Base-by-base conservation (phyloP, 2,888 invertebrate species). In the Geotrupes spiniger region DNA sequence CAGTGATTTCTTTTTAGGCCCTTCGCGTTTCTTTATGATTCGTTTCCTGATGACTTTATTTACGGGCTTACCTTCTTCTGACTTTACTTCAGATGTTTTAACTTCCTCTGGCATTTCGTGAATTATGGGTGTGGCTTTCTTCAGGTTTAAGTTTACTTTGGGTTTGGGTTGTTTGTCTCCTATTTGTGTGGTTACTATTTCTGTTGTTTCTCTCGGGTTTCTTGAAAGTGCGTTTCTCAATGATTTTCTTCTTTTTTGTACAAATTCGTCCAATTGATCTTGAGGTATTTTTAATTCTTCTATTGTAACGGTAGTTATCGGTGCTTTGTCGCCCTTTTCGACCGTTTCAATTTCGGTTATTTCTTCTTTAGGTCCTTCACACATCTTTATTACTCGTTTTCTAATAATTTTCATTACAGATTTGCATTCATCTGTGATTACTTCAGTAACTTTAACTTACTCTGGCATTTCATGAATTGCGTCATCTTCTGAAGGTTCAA, bases 81-180 rank as follows among this genome's bases (percentile, higher is more conserved):
- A 52, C 6, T 51, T 28, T 17, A 58, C 51, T 37, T 55, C 52
- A 51, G 57, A 58, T 10, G 60, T 51, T 33, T 61, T 51, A 27
- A 64, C 49, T 60, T 68, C 61, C 49, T 66, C 65, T 8, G 68
- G 67, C 5, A 65, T 25, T n/a, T n/a, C n/a, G n/a, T n/a, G n/a
- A n/a, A n/a, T n/a, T n/a, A n/a, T n/a, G n/a, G n/a, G n/a, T n/a
- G 58, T 69, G 66, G 38, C 58, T 55, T 16, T 49, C 53, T 4
- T 31, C 16, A 12, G 4, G 3, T 36, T 36, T 11, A 31, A 57
- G 46, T 46, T 58, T 46, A 68, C 67, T 1, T 68, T 66, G 0
- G 52, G 66, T 58, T 66, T 54, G 1, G 71, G 70, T 42, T 58
- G 52, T 52, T 74, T 56, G 57, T 74, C 74, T 65, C 74, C 57